Evolutionary conservation across 2,113 vertebrate genomes (phyloP).

Genomic region (Platycercus adscitus): DNA sequence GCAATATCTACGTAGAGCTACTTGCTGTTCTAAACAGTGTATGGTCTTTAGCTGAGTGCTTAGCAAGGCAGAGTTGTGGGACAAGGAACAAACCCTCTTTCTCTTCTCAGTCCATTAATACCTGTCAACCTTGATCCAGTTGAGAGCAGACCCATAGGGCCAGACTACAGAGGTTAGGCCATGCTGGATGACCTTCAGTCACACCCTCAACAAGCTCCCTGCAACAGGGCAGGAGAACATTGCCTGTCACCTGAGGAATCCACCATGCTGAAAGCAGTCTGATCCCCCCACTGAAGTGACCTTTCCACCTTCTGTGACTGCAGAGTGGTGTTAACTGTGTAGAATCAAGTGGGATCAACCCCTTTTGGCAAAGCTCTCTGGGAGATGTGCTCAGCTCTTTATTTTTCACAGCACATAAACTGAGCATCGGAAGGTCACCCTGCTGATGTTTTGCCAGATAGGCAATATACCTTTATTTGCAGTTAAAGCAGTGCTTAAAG

Average conservation of each 20-base stretch:
- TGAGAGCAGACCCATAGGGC: not conserved
- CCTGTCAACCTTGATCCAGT: not conserved
- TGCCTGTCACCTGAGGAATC: not conserved
- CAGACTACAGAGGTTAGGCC: not conserved
- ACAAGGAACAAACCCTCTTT: not conserved
- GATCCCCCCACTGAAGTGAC: not conserved
- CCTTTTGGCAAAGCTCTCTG: not conserved
- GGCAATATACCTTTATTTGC: conserved; percentile 21
- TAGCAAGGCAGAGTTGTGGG: not conserved
- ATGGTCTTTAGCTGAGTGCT: not conserved
- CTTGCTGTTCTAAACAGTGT: not conserved
- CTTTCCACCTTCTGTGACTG: not conserved
- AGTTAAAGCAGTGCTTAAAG: not conserved
- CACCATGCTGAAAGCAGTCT: not conserved
- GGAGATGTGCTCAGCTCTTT: not conserved
- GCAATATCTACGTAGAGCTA: not conserved
- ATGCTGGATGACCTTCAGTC: not conserved
- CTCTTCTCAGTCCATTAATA: not conserved
- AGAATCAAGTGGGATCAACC: not conserved
- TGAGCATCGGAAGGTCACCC: not conserved
- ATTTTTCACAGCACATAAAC: conserved; percentile 20
- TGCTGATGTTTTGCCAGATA: conserved; percentile 27
- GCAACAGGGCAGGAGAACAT: not conserved
- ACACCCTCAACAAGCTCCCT: not conserved
- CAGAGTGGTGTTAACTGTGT: not conserved